Base-by-base conservation (phyloP, 2,113 vertebrate genomes). In the Oenanthe melanoleuca region DNA sequence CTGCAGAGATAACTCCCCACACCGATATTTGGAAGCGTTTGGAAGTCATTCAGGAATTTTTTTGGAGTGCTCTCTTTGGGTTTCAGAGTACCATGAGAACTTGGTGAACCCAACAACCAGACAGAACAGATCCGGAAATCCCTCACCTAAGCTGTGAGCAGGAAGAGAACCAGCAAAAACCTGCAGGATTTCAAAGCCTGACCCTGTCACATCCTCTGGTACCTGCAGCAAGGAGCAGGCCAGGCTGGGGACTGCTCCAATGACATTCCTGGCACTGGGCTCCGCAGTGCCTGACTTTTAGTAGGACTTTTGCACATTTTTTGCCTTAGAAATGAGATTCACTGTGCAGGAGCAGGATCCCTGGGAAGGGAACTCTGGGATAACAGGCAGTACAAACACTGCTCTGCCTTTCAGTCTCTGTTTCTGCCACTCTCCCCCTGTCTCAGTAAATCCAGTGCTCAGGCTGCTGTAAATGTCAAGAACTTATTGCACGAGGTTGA, bases 401-500 rank as follows among this genome's bases (percentile, higher is more conserved):
- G 53, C 81, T 80, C 87, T 83, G 90, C 73, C 25, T 26, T 77
- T 75, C 77, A 26, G 38, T 8, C 66, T 25, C 66, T 21, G 5
- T 2, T 44, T 19, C 70, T 89, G 65, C 38, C 79, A 75, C 69
- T 72, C 86, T 38, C 88, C 92, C 80, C 33, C 5, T 37, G n/a
- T 42, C 86, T 92, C 89, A 26, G 55, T 40, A 80, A 86, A 92
- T 73, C 89, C 93, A 47, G 57, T 55, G 88, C 90, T 97, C 95
- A 84, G 93, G 91, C 92, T 92, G 60, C 25, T 90, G 37, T 40
- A 90, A 91, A 91, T 91, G 95, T 92, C 92, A 95, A 89, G 97
- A 96, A 96, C 97, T 97, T 96, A 92, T 92, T 96, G 95, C 74
- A 67, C 81, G 37, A 96, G 95, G 97, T 75, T 82, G 65, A 91